Conservation (phyloP, 2,113 vertebrate genomes). For the Rostratula benghalensis region DNA sequence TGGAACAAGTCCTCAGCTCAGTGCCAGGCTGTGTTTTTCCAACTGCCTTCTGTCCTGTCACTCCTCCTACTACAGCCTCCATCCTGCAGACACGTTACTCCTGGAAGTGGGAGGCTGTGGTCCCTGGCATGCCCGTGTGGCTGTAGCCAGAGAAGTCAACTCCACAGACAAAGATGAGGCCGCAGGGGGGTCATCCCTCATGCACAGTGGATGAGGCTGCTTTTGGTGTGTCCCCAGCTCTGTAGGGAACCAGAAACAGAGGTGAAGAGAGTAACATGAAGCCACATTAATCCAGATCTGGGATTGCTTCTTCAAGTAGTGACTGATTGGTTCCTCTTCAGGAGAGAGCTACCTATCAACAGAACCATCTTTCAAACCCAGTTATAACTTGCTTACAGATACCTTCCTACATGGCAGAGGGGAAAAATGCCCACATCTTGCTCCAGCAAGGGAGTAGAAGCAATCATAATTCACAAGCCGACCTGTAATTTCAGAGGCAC, state of each 20-base stretch:
- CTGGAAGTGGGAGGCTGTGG: neutral
- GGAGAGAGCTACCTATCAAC: neutral
- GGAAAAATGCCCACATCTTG: neutral
- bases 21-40: constrained; percentile 40
- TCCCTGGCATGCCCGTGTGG: neutral
- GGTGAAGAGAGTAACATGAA: neutral
- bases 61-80: neutral
- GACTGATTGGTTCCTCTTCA: neutral
- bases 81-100: neutral
- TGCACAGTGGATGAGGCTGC: neutral
- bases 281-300: neutral
- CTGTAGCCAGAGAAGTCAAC: neutral
- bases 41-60: neutral
- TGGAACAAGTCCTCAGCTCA: neutral
- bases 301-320: neutral
- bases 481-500: neutral
- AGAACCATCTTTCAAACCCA: neutral
- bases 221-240: neutral
- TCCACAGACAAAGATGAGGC: neutral
- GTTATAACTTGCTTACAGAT: neutral
- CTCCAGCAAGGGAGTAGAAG: neutral
- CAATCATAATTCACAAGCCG: neutral
- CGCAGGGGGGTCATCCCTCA: fast-evolving
- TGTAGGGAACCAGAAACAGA: neutral
- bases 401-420: neutral